Base-by-base conservation (phyloP, 2,113 vertebrate species). In the Alaudala cheleensis region DNA sequence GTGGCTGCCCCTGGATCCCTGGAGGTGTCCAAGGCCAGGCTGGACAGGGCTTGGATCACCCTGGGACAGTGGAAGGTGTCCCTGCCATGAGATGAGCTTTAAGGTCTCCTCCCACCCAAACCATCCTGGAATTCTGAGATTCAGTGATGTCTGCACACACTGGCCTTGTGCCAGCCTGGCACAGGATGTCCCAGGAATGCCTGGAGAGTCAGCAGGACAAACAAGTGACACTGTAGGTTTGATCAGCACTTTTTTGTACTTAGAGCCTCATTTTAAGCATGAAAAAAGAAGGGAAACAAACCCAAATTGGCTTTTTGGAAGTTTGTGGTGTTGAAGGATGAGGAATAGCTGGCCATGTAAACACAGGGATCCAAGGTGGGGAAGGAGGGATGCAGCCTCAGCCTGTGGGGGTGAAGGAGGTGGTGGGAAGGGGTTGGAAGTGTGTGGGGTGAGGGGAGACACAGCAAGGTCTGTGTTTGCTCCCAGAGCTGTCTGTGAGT, bases 331-430 rank as follows among this genome's bases (percentile, higher is more conserved):
- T 14, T 19, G 47, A 56, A 39, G 28, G 8, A 4, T 53, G 79
- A n/a, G 79, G 42, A 79, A 5, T 6, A 33, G 73, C 7, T 86
- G 58, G 25, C 53, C 72, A 49, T 67, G n/a, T 22, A 77, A 77
- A 60, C 70, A 47, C 15, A 2, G 24, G 77, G 37, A 14, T 26
- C 9, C 23, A 2, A 18, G 67, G 47, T 17, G 53, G 70, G 83
- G 82, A 78, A 5, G 31, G 9, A 69, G 29, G 7, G 49, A 11
- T 23, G 44, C 69, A 84, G 28, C 53, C 54, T 77, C 64, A 40
- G 86, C 3, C 0, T 14, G 0, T 6, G 47, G 37, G n/a, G 33
- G 42, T 2, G 2, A 10, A 16, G 71, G 57, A 57, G 62, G 3
- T 12, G 10, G 21, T 26, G 57, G 26, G 44, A 29, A 65, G 81